Evolutionary conservation across 2,113 vertebrate genomes (phyloP).

Genomic region (Calypte anna): DNA sequence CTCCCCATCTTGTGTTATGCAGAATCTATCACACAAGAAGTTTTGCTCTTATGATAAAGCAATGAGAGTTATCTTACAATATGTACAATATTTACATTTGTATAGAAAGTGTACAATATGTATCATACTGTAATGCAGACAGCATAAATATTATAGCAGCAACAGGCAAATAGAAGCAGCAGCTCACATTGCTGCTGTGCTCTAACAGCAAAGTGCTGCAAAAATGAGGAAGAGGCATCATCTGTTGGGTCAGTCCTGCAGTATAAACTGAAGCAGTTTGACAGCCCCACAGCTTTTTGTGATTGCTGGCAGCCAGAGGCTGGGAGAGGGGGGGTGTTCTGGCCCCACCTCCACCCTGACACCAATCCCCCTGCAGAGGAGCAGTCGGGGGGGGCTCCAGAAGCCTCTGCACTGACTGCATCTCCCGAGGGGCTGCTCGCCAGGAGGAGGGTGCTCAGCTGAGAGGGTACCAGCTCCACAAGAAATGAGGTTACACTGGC

Average conservation of each 20-base stretch:
- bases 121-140: background rate
- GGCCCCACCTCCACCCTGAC: background rate
- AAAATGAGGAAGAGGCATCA: accelerated
- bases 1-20: background rate
- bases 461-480: background rate
- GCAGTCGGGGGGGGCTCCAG: background rate
- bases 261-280: background rate
- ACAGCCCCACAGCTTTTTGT: background rate
- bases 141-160: background rate
- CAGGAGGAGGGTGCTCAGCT: background rate
- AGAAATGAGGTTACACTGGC: background rate
- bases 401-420: accelerated
- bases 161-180: background rate
- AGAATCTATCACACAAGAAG: background rate
- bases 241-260: background rate
- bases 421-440: background rate
- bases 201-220: background rate
- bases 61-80: background rate
- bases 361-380: background rate
- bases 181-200: background rate
- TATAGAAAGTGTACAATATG: background rate
- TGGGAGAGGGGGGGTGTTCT: background rate
- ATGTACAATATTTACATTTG: background rate
- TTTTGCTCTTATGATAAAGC: background rate
- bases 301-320: background rate